Evolutionary conservation across 2,888 invertebrate species (phyloP), one percentile per base, ranked within the genome.

Genomic region (Napeogenes sylphis): DNA sequence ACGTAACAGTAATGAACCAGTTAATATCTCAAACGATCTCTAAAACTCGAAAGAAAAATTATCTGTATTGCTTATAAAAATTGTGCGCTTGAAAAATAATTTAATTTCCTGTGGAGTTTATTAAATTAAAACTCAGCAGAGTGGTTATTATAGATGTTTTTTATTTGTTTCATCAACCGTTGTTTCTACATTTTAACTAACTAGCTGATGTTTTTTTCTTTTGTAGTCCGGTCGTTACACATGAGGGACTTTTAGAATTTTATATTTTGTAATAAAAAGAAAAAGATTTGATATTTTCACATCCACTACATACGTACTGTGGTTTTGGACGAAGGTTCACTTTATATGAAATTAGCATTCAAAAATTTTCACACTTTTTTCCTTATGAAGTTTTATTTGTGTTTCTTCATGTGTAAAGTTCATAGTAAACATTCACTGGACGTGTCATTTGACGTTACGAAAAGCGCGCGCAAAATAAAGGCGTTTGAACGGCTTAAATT

Each of bases 91-190:
- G n/a, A 58, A 62, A 58, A 60, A 61, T 64, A 67, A 65, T 67
- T 65, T 59, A 64, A 67, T 67, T 64, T 67, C 59, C 56, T 62
- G 64, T 64, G 62, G 42, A 67, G 62, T 67, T 64, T 62, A 62
- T 67, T 60, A 64, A 56, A 55, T 45, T 33, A 55, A 64, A 67
- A 67, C 58, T 64, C 55, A 42, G 60, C 21, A 55, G 51, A 58
- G 56, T 53, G 54, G 21, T 55, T 59, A 56, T 51, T 54, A 56
- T 45, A 56, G 5, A 58, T 45, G 47, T 57, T 45, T 61, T 64
- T 64, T 42, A 55, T 61, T 53, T 33, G 38, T 56, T 59, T 53
- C 21, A 32, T 59, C 51, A 53, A 55, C 14, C 32, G n/a, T 57
- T 56, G 59, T 56, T 42, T 56, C 56, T 42, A 42, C 32, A 32